These are phyloP conservation scores for Gymnosoma rotundatum DNA, from an alignment of 2,888 invertebrate species.

Conservation along the genomic window DNA sequence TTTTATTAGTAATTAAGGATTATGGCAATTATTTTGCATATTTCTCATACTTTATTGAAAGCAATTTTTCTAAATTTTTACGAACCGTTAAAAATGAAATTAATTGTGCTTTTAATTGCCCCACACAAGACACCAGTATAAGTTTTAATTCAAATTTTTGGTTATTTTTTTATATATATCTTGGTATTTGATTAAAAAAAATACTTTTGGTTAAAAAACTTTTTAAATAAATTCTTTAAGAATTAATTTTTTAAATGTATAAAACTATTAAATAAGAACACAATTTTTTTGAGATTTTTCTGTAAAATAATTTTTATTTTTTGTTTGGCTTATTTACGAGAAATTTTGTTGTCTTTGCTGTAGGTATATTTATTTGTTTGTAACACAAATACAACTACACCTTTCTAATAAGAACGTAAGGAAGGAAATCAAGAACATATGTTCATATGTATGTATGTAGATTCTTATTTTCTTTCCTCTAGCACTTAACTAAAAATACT, in stretches of 20 bases:
- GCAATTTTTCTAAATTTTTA: background rate
- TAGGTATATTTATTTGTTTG: background rate
- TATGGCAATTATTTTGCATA: background rate
- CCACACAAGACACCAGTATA: background rate
- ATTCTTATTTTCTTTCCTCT: slow-evolving; percentile 17
- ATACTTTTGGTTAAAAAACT: background rate
- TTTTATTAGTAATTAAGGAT: background rate
- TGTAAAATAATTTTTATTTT: slow-evolving; percentile 1
- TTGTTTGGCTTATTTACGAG: slow-evolving; percentile 25
- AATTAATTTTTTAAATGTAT: background rate
- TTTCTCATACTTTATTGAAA: background rate
- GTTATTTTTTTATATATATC: background rate
- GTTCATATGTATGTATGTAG: too few relatives aligned
- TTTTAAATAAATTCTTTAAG: background rate
- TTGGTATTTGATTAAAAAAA: background rate
- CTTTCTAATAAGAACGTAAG: slow-evolving; percentile 48
- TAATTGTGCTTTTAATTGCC: background rate
- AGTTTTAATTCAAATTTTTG: background rate
- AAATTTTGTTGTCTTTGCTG: slow-evolving; percentile 36
- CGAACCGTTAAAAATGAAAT: background rate
- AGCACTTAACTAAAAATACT: slow-evolving; percentile 47
- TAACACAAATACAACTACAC: slow-evolving; percentile 6
- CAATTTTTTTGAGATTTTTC: slow-evolving; percentile 19
- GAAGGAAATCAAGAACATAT: background rate
- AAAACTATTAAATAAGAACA: slow-evolving; percentile 35